phyloP scores from a whole-genome alignment of 2,888 invertebrate species.

The Imbricaverruca yamaguchii region DNA sequence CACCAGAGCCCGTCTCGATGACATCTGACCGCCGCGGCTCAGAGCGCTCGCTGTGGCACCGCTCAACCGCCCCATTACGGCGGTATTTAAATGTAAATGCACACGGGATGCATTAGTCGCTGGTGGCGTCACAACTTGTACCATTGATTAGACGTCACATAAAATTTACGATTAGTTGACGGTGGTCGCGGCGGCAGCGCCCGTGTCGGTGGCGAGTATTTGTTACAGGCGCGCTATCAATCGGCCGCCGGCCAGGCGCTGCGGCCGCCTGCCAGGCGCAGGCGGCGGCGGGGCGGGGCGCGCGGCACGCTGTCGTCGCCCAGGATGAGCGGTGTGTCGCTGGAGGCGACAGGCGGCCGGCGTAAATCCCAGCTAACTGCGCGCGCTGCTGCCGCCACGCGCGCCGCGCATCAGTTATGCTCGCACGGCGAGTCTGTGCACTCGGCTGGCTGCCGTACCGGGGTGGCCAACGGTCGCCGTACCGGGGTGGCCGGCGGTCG shows the following conservation, averaged over 20 bases:
- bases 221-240: not conserved
- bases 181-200: not conserved
- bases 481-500: no score
- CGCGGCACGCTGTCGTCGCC: not conserved
- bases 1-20: not conserved
- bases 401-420: not conserved
- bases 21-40: not conserved
- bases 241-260: not conserved
- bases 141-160: slow-evolving; percentile 9
- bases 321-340: slow-evolving; percentile 1
- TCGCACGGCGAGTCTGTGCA: no score
- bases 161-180: not conserved
- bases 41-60: no score
- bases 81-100: not conserved
- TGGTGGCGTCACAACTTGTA: not conserved
- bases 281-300: not conserved
- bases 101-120: not conserved
- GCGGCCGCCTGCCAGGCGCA: not conserved
- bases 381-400: not conserved
- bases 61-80: not conserved
- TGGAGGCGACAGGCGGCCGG: not conserved
- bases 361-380: slow-evolving; percentile 9
- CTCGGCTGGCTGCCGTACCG: no score
- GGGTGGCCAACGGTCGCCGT: no score
- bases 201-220: not conserved